These are phyloP conservation scores for Nannoperca australis DNA, from an alignment of 2,797 vertebrate species.

Conservation along the genomic window DNA sequence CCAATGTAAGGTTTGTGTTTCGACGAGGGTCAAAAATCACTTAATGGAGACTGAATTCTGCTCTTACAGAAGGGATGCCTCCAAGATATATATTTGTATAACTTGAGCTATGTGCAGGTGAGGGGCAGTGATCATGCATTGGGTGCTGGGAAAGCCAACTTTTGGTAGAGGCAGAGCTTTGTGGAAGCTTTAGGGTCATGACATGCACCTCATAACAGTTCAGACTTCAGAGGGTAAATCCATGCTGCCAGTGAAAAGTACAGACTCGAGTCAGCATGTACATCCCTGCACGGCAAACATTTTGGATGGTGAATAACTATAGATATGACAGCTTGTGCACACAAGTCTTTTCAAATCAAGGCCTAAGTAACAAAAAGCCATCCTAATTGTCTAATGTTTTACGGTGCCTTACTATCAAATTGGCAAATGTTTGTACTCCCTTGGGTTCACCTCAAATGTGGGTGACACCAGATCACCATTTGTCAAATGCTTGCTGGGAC, in stretches of 20 bases:
- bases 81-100: conserved; percentile 38
- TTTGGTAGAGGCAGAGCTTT: conserved; percentile 14
- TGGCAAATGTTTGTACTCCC: neutral
- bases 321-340: neutral
- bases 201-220: conserved; percentile 50
- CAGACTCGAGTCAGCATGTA: conserved; percentile 1
- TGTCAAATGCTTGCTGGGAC: conserved; percentile 61
- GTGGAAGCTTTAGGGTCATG: conserved; percentile 33
- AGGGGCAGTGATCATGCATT: conserved; percentile 58
- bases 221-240: conserved; percentile 29
- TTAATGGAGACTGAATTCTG: neutral
- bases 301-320: conserved; percentile 9
- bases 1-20: neutral
- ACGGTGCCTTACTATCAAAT: neutral
- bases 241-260: conserved; percentile 49
- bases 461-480: conserved; percentile 17
- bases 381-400: neutral
- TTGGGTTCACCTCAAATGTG: conserved; percentile 4
- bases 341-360: neutral
- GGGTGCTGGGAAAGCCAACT: conserved; percentile 14
- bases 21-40: conserved; percentile 16
- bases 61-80: conserved; percentile 11
- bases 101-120: conserved; percentile 32
- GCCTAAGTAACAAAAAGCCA: neutral
- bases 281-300: conserved; percentile 52